A percentile compares a stretch with the other conserved stretches of the same genome.
Evolutionary conservation across 2,888 invertebrate species (phyloP).

Genomic region (Pomacea canaliculata): DNA sequence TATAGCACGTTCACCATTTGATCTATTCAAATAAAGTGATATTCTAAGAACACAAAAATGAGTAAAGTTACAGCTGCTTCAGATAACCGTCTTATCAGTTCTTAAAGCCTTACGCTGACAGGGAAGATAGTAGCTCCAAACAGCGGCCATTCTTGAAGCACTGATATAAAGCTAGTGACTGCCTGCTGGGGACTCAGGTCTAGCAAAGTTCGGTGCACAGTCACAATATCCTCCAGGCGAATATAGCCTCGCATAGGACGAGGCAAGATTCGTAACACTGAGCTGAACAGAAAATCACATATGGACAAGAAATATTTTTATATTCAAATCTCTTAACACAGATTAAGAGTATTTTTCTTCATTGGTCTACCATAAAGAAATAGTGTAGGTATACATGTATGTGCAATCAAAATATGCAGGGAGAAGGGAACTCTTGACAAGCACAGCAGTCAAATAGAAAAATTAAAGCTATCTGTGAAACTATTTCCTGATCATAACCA

Average conservation of each 20-base stretch:
- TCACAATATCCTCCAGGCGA: conserved; percentile 83
- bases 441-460: too few species aligned
- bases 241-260: conserved; percentile 84
- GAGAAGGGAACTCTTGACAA: too few species aligned
- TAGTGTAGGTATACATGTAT: too few species aligned
- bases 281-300: conserved; percentile 43
- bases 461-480: too few species aligned
- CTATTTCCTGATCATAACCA: too few species aligned
- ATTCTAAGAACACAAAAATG: too few species aligned
- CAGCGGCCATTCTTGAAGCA: conserved; percentile 93
- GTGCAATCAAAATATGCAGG: too few species aligned
- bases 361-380: neutral
- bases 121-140: conserved; percentile 94
- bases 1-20: too few species aligned
- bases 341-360: neutral
- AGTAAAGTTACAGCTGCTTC: too few species aligned
- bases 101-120: conserved; percentile 80
- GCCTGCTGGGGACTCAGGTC: conserved; percentile 89
- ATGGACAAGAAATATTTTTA: too few species aligned
- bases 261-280: conserved; percentile 77
- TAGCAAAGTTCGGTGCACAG: conserved; percentile 90
- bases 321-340: neutral
- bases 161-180: conserved; percentile 91
- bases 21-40: too few species aligned
- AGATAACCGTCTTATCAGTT: too few species aligned